Conservation (phyloP, 1,140 invertebrate genomes). For the Zaprionus camerounensis region DNA sequence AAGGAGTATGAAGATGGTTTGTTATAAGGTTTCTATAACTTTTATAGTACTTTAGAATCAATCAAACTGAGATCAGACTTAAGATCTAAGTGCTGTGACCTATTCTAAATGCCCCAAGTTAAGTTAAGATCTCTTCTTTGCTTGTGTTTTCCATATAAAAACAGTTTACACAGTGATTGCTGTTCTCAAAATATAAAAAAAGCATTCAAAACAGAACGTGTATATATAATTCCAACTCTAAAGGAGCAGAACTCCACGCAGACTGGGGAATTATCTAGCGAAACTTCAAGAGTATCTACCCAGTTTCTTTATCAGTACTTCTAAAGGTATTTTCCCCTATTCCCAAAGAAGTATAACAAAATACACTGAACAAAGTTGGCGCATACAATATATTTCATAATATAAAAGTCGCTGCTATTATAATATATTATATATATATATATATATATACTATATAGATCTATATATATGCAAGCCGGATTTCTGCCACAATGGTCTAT, state of each 20-base stretch:
- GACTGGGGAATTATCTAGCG: neutral
- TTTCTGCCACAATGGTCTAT: conserved; percentile 27
- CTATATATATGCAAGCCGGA: conserved; percentile 11
- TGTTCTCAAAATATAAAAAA: neutral
- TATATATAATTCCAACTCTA: too few species aligned
- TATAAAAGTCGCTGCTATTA: neutral
- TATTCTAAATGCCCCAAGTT: too few species aligned
- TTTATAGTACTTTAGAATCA: too few species aligned
- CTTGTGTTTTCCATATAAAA: neutral
- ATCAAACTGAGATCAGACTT: too few species aligned
- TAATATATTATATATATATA: conserved; percentile 13
- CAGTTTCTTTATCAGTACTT: neutral
- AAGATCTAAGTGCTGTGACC: too few species aligned
- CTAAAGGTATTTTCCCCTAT: neutral
- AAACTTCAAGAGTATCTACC: neutral
- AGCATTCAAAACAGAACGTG: too few species aligned
- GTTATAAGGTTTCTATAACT: too few species aligned
- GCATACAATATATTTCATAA: conserved; percentile 6
- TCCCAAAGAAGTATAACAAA: neutral
- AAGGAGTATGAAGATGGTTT: too few species aligned
- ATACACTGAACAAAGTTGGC: conserved; percentile 20
- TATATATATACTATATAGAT: neutral
- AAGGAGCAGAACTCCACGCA: neutral
- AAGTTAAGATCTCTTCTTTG: too few species aligned
- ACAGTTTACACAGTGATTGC: neutral